phyloP scores from a whole-genome alignment of 2,797 vertebrate genomes.

The Cyprinella venusta region DNA sequence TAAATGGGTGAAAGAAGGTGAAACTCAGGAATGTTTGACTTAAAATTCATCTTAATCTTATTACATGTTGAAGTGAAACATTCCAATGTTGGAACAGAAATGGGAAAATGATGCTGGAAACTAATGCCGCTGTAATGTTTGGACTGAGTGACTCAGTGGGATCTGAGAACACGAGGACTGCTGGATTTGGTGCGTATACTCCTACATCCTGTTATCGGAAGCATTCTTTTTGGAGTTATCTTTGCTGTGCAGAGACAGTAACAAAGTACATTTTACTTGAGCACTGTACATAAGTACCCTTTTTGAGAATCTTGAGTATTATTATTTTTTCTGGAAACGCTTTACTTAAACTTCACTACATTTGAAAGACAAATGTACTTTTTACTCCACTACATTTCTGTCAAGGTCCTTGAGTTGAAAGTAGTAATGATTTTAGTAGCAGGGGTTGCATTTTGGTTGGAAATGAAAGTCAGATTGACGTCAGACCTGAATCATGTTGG shows the following conservation, averaged over 20 bases:
- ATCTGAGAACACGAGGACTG: conserved; percentile 12
- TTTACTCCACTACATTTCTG: too few species aligned
- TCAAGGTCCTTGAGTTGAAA: too few species aligned
- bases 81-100: not conserved
- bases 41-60: not conserved
- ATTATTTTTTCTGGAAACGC: too few species aligned
- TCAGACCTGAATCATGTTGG: too few species aligned
- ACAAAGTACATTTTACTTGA: too few species aligned
- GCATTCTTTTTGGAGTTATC: conserved; percentile 23
- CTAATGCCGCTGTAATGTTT: conserved; percentile 41
- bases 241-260: not conserved
- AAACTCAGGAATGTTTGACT: conserved; percentile 2
- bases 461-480: too few species aligned
- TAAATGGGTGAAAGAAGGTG: not conserved
- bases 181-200: conserved; percentile 3
- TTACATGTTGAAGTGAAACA: not conserved
- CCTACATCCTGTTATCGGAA: conserved; percentile 42
- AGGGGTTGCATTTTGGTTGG: too few species aligned
- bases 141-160: conserved; percentile 45
- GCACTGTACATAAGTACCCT: too few species aligned
- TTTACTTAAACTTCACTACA: too few species aligned
- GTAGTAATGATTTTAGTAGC: too few species aligned
- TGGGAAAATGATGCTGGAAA: conserved; percentile 20
- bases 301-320: too few species aligned
- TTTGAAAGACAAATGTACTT: too few species aligned